Percentiles rank a stretch among this genome's conserved stretches.
phyloP scores from a whole-genome alignment of 2,113 vertebrate species.

The Ia io region DNA sequence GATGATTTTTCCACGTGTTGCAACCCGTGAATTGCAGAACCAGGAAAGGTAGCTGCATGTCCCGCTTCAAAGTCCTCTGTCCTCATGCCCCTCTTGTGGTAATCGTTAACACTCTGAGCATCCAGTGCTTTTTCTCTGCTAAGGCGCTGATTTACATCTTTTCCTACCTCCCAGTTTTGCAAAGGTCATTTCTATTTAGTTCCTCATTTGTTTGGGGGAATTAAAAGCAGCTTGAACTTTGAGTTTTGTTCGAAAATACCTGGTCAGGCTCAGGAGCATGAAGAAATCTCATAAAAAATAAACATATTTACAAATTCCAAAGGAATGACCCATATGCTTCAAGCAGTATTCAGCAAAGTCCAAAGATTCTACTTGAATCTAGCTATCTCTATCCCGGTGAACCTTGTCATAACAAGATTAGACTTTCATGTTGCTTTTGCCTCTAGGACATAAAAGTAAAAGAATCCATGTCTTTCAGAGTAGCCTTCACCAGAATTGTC shows the following conservation, averaged over 20 bases:
- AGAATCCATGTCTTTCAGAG: neutral
- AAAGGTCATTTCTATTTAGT: neutral
- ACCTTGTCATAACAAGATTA: neutral
- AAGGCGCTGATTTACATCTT: neutral
- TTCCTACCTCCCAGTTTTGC: neutral
- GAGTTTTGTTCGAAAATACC: neutral
- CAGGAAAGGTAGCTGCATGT: neutral
- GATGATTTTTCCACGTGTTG: neutral
- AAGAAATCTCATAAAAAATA: constrained; percentile 31
- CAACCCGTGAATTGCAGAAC: neutral
- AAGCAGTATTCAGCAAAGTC: neutral
- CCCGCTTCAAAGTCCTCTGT: neutral
- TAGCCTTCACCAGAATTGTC: neutral
- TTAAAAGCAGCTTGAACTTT: constrained; percentile 30
- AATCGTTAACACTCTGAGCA: neutral
- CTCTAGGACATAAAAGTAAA: neutral
- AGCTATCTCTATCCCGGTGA: neutral
- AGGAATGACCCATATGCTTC: neutral
- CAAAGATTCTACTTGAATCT: neutral
- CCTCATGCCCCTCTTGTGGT: neutral
- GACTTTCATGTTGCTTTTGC: neutral
- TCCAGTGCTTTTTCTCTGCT: neutral
- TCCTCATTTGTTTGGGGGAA: constrained; percentile 17
- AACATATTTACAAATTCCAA: neutral
- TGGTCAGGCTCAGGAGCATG: neutral